Base-by-base conservation (phyloP, 2,888 invertebrate genomes). In the Eudasyphora cyanicolor region DNA sequence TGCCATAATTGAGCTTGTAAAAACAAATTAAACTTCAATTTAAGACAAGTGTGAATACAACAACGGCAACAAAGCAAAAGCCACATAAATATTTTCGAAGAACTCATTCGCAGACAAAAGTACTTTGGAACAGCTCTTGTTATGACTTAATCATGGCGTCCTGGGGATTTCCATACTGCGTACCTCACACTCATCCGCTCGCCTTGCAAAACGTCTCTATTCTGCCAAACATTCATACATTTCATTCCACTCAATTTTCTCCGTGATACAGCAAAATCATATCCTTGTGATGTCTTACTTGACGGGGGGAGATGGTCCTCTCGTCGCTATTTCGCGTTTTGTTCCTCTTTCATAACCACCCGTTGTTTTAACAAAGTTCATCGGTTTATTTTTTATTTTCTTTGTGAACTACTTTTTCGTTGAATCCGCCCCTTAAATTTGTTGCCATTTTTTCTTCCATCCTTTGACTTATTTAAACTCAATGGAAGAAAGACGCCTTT, bases 21-120 rank as follows among this genome's bases (percentile, higher is more conserved):
- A 91, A 91, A 89, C 88, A 90, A 90, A 90, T 91, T 90, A 90
- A 90, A 90, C 89, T 90, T 87, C 87, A 87, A 89, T 90, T 90
- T 87, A 80, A 82, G 78, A 77, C 82, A 85, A 83, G 82, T 82
- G 85, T 79, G 80, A 84, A 81, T 60, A 74, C 75, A 71, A 27
- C 60, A 60, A 14, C 60, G 17, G 17, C 19, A 60, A 29, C 29
- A 60, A n/a, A n/a, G n/a, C 38, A 38, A 10, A 4, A 45, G 14
- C 45, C 2, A 2, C 45, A 38, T 38, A 38, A 4, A n/a, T 45
- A 29, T 60, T 60, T 32, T 12, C 14, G 27, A 32, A 32, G 51
- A n/a, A n/a, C 29, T 1, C 27, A 67, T 32, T 1, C 27, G 17
- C 17, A 35, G 7, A 21, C n/a, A 14, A 45, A 14, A 12, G 27